Evolutionary conservation across 1,140 invertebrate species (phyloP).

Genomic region (Drosophila biarmipes): DNA sequence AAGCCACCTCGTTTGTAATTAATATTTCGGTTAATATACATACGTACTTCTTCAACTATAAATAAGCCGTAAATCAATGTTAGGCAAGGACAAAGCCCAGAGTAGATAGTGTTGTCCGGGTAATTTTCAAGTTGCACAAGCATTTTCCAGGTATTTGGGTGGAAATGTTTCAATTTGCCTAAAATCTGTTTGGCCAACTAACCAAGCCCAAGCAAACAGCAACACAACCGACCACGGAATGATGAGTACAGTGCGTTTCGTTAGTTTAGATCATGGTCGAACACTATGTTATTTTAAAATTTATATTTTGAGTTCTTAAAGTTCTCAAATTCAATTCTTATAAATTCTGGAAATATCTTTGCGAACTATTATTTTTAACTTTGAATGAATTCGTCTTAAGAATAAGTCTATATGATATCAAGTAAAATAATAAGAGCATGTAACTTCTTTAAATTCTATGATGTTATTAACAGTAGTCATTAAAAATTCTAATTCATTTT

Average conservation of each 20-base stretch:
- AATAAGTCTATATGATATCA: no score
- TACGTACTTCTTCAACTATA: constrained; percentile 34
- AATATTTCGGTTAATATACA: constrained; percentile 38
- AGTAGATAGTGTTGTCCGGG: background rate
- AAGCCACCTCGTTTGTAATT: constrained; percentile 24
- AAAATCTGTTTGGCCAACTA: constrained; percentile 26
- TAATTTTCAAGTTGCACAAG: constrained; percentile 14
- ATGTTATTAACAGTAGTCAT: no score
- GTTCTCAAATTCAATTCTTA: no score
- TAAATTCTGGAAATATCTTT: no score
- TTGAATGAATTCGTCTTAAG: no score
- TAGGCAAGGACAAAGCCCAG: background rate
- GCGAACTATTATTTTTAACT: no score
- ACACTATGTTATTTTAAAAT: background rate
- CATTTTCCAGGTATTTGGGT: constrained; percentile 15
- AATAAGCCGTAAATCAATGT: constrained; percentile 7
- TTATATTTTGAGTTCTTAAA: no score
- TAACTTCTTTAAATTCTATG: no score
- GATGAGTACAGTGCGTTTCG: constrained; percentile 19
- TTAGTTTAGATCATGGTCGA: background rate
- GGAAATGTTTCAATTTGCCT: constrained; percentile 37
- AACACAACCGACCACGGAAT: background rate
- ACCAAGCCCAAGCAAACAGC: constrained; percentile 8
- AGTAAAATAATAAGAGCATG: no score
- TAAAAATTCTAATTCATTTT: no score